Percentiles rank a stretch among this genome's conserved stretches.
These are phyloP conservation scores for Venturia canescens DNA, from an alignment of 1,140 invertebrate genomes.

Conservation along the genomic window DNA sequence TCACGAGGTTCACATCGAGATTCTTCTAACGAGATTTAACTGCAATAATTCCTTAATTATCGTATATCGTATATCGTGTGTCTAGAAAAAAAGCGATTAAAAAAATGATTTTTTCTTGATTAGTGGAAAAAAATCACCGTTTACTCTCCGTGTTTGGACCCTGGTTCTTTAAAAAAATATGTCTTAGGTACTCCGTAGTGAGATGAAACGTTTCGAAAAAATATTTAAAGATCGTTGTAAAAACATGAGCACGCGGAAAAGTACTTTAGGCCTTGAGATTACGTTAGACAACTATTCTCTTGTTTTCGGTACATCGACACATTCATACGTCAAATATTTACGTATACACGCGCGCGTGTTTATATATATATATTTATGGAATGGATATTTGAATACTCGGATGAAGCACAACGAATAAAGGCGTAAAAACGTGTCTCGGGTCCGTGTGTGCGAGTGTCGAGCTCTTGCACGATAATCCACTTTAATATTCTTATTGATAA, in stretches of 20 bases:
- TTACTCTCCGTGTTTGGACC: constrained; percentile 1
- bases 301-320: constrained; percentile 22
- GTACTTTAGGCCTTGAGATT: constrained; percentile 37
- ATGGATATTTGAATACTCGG: not conserved
- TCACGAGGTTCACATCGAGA: constrained; percentile 73
- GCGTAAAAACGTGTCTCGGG: not conserved
- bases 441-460: not conserved
- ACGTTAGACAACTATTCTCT: constrained; percentile 25
- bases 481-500: not conserved
- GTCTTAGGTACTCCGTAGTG: not conserved
- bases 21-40: constrained; percentile 78
- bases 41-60: constrained; percentile 62
- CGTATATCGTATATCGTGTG: not conserved
- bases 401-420: not conserved
- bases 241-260: constrained; percentile 33
- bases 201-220: not conserved
- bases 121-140: constrained; percentile 14
- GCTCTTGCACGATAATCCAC: constrained; percentile 19
- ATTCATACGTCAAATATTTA: constrained; percentile 37
- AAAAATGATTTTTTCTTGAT: constrained; percentile 25
- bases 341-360: not conserved
- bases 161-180: constrained; percentile 10
- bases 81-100: not conserved
- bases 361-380: no score
- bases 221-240: constrained; percentile 23